These are phyloP conservation scores for Galbula dea DNA, from an alignment of 2,113 vertebrate genomes.

Conservation along the genomic window DNA sequence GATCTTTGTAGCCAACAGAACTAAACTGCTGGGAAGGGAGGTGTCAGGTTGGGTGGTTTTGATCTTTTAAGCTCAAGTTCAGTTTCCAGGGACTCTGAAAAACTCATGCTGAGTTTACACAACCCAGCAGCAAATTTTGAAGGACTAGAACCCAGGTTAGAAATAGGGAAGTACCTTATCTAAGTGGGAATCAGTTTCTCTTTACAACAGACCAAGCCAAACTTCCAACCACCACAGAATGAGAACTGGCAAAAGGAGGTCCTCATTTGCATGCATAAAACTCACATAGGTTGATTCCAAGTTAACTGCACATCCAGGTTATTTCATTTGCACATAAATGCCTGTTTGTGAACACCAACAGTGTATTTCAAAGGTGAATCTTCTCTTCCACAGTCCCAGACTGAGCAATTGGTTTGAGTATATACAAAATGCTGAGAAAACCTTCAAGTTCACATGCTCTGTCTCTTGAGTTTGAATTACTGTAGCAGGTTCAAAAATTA, in stretches of 20 bases:
- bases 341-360: background rate
- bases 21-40: background rate
- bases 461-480: slow-evolving; percentile 11
- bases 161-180: slow-evolving; percentile 10
- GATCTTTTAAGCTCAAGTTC: slow-evolving; percentile 21
- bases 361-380: background rate
- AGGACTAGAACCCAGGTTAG: slow-evolving; percentile 9
- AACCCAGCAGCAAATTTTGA: background rate
- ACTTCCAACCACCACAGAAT: slow-evolving; percentile 46
- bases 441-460: slow-evolving; percentile 24
- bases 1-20: background rate
- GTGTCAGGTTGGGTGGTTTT: background rate
- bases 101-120: background rate
- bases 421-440: slow-evolving; percentile 53
- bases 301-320: slow-evolving; percentile 30
- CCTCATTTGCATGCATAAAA: slow-evolving; percentile 45
- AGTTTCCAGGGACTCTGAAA: background rate
- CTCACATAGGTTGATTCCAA: slow-evolving; percentile 15
- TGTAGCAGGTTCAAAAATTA: slow-evolving; percentile 20
- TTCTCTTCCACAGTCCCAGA: slow-evolving; percentile 16
- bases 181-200: slow-evolving; percentile 6
- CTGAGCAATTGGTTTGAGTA: background rate
- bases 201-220: slow-evolving; percentile 38
- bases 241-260: slow-evolving; percentile 25
- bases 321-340: background rate